phyloP scores from a whole-genome alignment of 2,888 invertebrate species.

The Mythimna vitellina region DNA sequence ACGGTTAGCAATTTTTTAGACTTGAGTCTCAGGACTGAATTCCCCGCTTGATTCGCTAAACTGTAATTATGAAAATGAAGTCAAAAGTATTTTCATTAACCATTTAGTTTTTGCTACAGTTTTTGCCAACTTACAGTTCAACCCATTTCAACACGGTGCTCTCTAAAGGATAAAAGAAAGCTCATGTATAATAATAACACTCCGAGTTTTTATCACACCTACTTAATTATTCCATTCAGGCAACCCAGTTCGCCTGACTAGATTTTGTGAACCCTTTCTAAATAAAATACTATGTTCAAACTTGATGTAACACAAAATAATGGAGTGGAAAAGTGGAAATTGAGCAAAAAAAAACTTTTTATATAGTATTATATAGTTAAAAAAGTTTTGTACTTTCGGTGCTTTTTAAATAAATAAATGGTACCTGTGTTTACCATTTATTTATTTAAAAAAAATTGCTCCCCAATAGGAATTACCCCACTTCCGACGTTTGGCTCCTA shows the following conservation, averaged over 20 bases:
- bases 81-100: background rate
- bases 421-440: no score
- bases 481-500: no score
- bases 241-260: slow-evolving; percentile 11
- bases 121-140: slow-evolving; percentile 3
- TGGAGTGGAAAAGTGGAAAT: background rate
- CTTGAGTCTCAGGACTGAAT: no score
- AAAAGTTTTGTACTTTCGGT: no score
- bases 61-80: no score
- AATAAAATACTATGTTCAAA: slow-evolving; percentile 30
- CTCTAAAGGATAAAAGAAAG: slow-evolving; percentile 26
- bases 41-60: no score
- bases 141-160: slow-evolving; percentile 16
- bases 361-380: no score
- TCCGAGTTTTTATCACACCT: slow-evolving; percentile 28
- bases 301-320: background rate
- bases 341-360: background rate
- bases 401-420: no score
- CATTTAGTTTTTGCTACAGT: background rate
- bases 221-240: slow-evolving; percentile 45
- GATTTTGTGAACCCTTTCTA: slow-evolving; percentile 17
- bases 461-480: no score
- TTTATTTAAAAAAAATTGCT: no score
- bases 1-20: no score
- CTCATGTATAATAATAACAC: background rate